Base-by-base conservation (phyloP, 2,797 vertebrate genomes). In the Propithecus deckenii region DNA sequence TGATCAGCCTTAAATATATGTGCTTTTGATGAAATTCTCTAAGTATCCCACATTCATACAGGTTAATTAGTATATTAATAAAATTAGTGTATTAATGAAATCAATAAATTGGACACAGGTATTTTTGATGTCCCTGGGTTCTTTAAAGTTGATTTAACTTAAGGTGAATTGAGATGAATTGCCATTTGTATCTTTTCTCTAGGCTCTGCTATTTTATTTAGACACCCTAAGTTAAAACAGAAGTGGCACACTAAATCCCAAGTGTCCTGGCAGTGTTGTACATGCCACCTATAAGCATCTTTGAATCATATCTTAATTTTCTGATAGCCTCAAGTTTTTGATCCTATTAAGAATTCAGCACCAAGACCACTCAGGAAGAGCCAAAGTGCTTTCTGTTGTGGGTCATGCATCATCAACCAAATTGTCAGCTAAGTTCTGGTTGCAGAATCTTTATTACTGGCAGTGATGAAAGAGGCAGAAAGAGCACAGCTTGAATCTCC, bases 281-380 rank as follows among this genome's bases (percentile, higher is more conserved):
- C 7, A 72, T 59, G 3, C 32, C 28, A 86, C 23, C 18, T 79
- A 7, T 55, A 89, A 91, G 30, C 14, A 72, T 91, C 32, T 65
- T 90, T 93, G 78, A 95, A 71, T 80, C 75, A 93, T 79, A 96
- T 67, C 12, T 95, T 91, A 94, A 86, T 63, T 94, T 97, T 96
- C 65, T 96, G 32, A 65, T 55, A 18, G 65, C 94, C 28, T 95
- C 9, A 28, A 11, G 35, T 41, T 91, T 95, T 86, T 89, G 14
- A 50, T 81, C 6, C 43, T 84, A 48, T 65, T 95, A 96, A 32
- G 69, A 63, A 75, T 87, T 86, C 80, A 92, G 20, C 23, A 28
- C 18, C 23, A 50, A 59, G 25, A 79, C 69, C 83, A 84, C 9
- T 84, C 35, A 48, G 48, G 85, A 88, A 86, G 35, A 86, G 15